phyloP scores from a whole-genome alignment of 1,140 invertebrate species.

The Polypedilum pembai region DNA sequence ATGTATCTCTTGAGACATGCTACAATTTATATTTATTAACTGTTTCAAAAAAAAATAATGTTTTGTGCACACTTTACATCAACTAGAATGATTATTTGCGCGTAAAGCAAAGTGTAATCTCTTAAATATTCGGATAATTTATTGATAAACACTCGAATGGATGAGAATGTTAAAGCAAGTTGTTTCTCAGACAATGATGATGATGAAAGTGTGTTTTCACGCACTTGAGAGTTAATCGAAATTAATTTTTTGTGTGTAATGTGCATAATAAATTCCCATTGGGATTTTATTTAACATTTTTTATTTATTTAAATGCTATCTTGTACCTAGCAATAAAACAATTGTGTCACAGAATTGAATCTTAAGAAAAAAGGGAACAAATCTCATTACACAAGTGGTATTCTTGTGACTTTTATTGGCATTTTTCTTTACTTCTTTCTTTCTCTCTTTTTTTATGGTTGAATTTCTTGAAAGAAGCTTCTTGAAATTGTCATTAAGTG shows the following conservation, averaged over 20 bases:
- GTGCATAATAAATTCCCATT: background rate
- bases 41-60: background rate
- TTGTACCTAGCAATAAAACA: background rate
- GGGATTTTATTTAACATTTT: background rate
- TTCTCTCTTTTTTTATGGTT: background rate
- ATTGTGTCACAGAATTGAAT: background rate
- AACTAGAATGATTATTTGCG: background rate
- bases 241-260: background rate
- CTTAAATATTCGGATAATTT: conserved; percentile 20
- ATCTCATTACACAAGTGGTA: conserved; percentile 17
- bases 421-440: background rate
- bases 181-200: conserved; percentile 16
- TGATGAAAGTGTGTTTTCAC: background rate
- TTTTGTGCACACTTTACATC: background rate
- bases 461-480: background rate
- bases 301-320: background rate
- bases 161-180: conserved; percentile 6
- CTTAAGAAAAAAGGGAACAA: background rate
- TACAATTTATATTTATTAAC: conserved; percentile 5
- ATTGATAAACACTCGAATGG: conserved; percentile 25
- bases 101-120: background rate
- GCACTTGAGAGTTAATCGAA: conserved; percentile 24
- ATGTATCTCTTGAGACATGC: background rate
- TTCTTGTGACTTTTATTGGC: background rate
- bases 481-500: background rate